A percentile compares a stretch with the other conserved stretches of the same genome.
Conservation (phyloP, 2,888 invertebrate species). For the Scotopteryx bipunctaria region DNA sequence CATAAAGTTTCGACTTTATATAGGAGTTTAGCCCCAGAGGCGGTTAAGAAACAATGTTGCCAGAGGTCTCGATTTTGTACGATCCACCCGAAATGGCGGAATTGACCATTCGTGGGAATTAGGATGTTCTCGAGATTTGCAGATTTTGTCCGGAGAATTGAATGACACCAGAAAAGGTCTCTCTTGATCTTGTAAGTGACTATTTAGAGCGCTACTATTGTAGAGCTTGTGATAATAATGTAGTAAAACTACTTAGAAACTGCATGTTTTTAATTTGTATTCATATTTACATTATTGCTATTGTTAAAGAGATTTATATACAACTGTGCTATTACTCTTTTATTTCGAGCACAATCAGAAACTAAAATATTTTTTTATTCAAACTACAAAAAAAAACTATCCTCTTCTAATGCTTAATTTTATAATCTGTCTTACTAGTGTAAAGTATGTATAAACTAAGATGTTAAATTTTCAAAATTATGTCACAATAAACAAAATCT, state of each 20-base stretch:
- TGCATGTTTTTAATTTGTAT: no score
- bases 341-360: no score
- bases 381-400: background rate
- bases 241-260: no score
- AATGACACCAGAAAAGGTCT: constrained; percentile 15
- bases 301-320: no score
- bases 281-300: no score
- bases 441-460: no score
- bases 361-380: no score
- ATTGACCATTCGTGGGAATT: constrained; percentile 33
- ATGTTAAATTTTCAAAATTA: no score
- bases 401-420: no score
- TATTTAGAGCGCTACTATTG: background rate
- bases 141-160: constrained; percentile 22
- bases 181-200: background rate
- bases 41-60: constrained; percentile 71
- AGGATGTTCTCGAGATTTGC: constrained; percentile 26
- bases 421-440: no score
- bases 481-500: constrained; percentile 27
- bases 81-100: constrained; percentile 34
- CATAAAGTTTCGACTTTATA: constrained; percentile 82
- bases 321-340: no score
- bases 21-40: constrained; percentile 78
- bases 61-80: constrained; percentile 39
- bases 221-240: background rate